Evolutionary conservation across 2,113 vertebrate genomes (phyloP).

Genomic region (Formicarius rufipectus): DNA sequence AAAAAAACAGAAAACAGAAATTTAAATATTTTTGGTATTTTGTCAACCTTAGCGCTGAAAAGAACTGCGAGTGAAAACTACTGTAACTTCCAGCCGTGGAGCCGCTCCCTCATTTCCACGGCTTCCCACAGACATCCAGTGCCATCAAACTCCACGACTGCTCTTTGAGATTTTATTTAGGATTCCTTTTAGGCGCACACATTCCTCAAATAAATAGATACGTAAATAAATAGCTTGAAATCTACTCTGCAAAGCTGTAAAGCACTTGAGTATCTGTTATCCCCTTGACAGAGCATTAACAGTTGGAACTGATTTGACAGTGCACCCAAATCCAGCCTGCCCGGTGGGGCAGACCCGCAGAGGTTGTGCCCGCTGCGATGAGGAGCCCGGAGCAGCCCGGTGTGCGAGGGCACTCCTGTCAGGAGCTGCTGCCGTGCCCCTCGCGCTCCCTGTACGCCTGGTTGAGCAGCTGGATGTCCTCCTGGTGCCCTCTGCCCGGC

Average conservation of each 20-base stretch:
- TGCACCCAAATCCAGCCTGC: too few relatives aligned
- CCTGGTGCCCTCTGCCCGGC: constrained; percentile 83
- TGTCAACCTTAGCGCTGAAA: not conserved
- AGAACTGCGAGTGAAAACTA: not conserved
- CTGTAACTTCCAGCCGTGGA: not conserved
- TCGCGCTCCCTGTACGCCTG: constrained; percentile 87
- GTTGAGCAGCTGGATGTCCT: constrained; percentile 95
- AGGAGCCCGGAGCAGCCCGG: too few relatives aligned
- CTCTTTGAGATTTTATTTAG: not conserved
- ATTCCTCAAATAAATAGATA: not conserved
- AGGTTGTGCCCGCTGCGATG: too few relatives aligned
- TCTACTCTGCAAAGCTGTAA: constrained; percentile 10
- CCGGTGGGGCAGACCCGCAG: too few relatives aligned
- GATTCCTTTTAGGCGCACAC: not conserved
- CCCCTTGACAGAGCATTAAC: not conserved
- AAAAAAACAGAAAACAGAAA: not conserved
- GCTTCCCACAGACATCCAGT: not conserved
- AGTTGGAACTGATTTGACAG: not conserved
- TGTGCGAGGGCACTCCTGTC: not conserved
- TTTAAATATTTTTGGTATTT: not conserved
- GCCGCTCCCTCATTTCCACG: not conserved
- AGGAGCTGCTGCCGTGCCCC: constrained; percentile 28
- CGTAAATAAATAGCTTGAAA: constrained; percentile 18
- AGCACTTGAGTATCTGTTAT: constrained; percentile 31
- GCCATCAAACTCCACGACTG: not conserved